Conservation (phyloP, 2,888 invertebrate species). For the Dysmachus trigonus region DNA sequence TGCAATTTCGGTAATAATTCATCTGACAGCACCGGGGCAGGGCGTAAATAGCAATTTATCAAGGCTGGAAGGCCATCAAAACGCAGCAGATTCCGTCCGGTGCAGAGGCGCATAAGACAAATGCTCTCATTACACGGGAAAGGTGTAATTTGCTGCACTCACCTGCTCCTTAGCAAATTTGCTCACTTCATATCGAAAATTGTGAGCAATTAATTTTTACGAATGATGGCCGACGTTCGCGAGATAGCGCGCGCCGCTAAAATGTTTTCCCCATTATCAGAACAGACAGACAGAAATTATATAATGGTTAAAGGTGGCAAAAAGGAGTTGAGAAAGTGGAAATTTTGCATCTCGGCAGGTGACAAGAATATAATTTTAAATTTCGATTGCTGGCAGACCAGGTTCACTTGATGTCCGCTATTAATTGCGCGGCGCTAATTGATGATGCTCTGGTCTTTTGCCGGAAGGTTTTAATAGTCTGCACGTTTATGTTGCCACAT, state of each 20-base stretch:
- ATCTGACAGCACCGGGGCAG: background rate
- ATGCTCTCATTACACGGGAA: background rate
- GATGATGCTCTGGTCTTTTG: background rate
- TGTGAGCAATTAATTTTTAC: slow-evolving; percentile 5
- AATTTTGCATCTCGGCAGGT: background rate
- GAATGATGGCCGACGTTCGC: background rate
- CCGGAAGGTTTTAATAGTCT: background rate
- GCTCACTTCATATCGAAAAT: slow-evolving; percentile 5
- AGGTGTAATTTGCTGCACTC: slow-evolving; percentile 10
- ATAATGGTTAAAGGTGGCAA: background rate
- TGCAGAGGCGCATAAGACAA: background rate
- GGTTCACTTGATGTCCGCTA: background rate
- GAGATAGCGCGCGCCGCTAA: background rate
- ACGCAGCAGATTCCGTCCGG: slow-evolving; percentile 4
- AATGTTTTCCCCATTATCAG: background rate
- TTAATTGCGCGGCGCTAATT: slow-evolving; percentile 12
- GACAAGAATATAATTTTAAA: background rate
- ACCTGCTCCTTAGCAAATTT: slow-evolving; percentile 21
- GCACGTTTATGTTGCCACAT: background rate
- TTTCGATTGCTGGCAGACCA: background rate
- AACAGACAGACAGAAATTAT: background rate
- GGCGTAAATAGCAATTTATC: background rate
- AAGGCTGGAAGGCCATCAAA: background rate
- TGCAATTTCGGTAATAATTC: background rate
- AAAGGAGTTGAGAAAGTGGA: background rate